phyloP scores from a whole-genome alignment of 2,113 vertebrate species.

The Percina caprodes region DNA sequence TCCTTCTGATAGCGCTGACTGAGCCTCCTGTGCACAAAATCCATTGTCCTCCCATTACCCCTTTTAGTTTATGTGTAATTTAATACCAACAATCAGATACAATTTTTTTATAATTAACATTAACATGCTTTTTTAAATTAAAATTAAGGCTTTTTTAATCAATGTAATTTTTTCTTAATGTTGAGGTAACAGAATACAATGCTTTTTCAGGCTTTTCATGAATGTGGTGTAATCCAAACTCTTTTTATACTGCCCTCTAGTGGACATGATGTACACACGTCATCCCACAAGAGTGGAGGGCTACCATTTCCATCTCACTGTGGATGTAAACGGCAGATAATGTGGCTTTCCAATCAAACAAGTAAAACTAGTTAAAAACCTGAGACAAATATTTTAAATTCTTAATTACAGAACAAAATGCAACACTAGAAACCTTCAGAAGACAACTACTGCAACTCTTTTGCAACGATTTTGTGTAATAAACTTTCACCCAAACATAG shows the following conservation, averaged over 20 bases:
- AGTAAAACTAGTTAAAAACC: neutral
- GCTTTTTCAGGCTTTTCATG: neutral
- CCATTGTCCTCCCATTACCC: neutral
- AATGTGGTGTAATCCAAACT: neutral
- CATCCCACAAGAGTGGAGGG: neutral
- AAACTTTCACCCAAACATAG: neutral
- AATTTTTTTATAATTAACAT: too few relatives aligned
- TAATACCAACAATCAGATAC: neutral
- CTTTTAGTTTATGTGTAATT: neutral
- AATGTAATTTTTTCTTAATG: too few relatives aligned
- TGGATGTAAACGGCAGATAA: neutral
- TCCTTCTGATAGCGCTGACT: too few relatives aligned
- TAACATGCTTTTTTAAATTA: too few relatives aligned
- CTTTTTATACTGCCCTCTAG: conserved; percentile 65
- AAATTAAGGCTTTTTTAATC: too few relatives aligned
- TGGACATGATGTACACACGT: conserved; percentile 38
- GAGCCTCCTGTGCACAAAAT: neutral
- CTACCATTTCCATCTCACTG: conserved; percentile 11
- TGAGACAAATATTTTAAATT: neutral
- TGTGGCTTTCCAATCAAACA: neutral
- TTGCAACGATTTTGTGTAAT: neutral
- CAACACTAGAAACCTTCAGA: neutral
- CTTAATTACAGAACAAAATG: neutral
- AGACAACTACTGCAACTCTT: neutral
- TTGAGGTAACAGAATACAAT: neutral